phyloP scores from a whole-genome alignment of 2,113 vertebrate genomes.

The Origma solitaria region DNA sequence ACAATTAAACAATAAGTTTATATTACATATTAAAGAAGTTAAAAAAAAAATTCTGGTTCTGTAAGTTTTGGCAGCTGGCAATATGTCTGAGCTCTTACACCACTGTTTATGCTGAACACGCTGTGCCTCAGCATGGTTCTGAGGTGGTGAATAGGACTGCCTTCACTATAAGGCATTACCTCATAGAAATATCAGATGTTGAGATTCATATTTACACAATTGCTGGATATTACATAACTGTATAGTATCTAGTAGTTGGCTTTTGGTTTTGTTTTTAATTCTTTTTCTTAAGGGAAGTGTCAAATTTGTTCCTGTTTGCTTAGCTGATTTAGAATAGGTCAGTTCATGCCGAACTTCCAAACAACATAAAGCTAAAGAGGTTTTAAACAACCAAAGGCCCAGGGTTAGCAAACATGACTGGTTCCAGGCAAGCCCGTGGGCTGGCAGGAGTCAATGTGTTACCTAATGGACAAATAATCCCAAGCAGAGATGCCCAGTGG shows the following conservation, averaged over 20 bases:
- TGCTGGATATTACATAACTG: background rate
- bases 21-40: background rate
- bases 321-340: conserved; percentile 8
- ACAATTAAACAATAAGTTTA: background rate
- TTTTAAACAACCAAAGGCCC: background rate
- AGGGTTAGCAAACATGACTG: background rate
- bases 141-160: background rate
- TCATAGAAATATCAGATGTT: background rate
- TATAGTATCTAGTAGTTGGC: background rate
- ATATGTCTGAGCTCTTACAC: background rate
- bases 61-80: background rate
- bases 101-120: background rate
- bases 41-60: background rate
- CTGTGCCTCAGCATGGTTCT: background rate
- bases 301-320: background rate
- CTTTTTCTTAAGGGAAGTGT: background rate
- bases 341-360: background rate
- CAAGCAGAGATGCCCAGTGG: background rate
- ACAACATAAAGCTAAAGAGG: background rate
- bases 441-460: background rate
- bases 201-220: background rate
- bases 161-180: background rate
- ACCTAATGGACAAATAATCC: background rate
- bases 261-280: background rate
- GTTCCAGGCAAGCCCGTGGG: background rate